These are phyloP conservation scores for Drosophila kepulauana DNA, from an alignment of 1,140 invertebrate species.

Conservation along the genomic window DNA sequence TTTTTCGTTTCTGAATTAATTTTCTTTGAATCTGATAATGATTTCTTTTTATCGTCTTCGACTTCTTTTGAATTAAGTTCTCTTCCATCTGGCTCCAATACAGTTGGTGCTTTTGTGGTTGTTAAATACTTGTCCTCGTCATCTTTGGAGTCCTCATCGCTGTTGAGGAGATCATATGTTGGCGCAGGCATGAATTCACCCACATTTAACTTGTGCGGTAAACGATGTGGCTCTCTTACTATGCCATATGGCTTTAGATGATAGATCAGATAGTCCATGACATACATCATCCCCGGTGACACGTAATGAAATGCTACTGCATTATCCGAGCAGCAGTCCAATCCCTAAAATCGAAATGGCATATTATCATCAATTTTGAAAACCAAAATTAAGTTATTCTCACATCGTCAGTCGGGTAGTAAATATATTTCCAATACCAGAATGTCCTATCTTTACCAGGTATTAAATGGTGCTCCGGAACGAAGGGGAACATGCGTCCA, in stretches of 20 bases:
- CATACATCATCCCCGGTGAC: slow-evolving; percentile 95
- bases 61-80: slow-evolving; percentile 48
- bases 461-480: slow-evolving; percentile 95
- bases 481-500: slow-evolving; percentile 96
- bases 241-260: slow-evolving; percentile 95
- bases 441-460: slow-evolving; percentile 92
- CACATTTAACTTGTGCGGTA: slow-evolving; percentile 51
- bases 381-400: slow-evolving; percentile 14
- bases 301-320: slow-evolving; percentile 99
- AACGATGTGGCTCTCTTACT: background rate
- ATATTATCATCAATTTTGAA: background rate
- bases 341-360: slow-evolving; percentile 26
- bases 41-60: slow-evolving; percentile 8
- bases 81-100: slow-evolving; percentile 42
- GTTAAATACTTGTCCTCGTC: slow-evolving; percentile 51
- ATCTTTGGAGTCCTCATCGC: slow-evolving; percentile 64
- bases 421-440: slow-evolving; percentile 98
- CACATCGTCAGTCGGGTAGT: slow-evolving; percentile 94
- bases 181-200: slow-evolving; percentile 47
- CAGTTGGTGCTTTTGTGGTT: slow-evolving; percentile 17
- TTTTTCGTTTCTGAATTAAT: background rate
- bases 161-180: slow-evolving; percentile 31
- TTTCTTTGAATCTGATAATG: background rate
- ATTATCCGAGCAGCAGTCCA: slow-evolving; percentile 96
- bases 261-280: slow-evolving; percentile 97